These are phyloP conservation scores for Patiria pectinifera DNA, from an alignment of 53 echinoderm and acorn worm species.

Conservation along the genomic window DNA sequence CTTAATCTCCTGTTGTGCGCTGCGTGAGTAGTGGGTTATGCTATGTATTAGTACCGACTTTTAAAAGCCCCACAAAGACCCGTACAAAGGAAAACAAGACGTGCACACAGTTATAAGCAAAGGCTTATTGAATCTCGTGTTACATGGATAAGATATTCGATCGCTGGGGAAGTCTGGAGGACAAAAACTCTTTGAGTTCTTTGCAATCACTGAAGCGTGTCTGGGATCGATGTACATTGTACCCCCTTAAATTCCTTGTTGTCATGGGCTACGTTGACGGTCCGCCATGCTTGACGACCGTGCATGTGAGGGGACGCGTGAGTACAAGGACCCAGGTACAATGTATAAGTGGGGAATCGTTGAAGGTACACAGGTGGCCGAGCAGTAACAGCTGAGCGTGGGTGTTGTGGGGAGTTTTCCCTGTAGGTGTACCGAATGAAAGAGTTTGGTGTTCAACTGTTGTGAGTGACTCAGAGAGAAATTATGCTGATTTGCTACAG, in stretches of 20 bases:
- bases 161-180: not conserved
- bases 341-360: too few relatives aligned
- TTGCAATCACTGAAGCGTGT: conserved; percentile 14
- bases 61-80: not conserved
- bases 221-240: conserved; percentile 19
- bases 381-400: not conserved
- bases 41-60: not conserved
- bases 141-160: conserved; percentile 21
- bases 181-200: not conserved
- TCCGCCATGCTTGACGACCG: conserved; percentile 54
- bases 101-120: conserved; percentile 18
- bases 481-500: not conserved
- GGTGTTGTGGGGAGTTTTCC: not conserved
- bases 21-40: not conserved
- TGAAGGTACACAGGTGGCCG: not conserved
- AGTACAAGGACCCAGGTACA: not conserved
- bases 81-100: conserved; percentile 22
- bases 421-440: not conserved
- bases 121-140: conserved; percentile 44
- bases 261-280: conserved; percentile 47
- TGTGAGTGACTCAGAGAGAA: not conserved
- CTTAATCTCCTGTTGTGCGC: too few relatives aligned
- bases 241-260: not conserved
- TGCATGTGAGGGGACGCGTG: not conserved
- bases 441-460: not conserved